Conservation (phyloP, 2,888 invertebrate species). For the Melikaiella ostensackeni region DNA sequence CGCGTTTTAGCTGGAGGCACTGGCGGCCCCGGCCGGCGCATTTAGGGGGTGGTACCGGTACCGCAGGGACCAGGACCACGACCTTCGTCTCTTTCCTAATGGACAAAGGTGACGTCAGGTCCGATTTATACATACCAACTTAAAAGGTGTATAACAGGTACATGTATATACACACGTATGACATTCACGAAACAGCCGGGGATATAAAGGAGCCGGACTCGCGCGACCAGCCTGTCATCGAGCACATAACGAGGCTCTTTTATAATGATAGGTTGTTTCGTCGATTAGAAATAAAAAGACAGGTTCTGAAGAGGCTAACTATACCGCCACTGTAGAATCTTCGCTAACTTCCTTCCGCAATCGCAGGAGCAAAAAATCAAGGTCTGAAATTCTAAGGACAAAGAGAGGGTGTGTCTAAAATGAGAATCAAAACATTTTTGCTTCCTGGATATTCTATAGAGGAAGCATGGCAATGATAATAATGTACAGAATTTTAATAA, state of each 20-base stretch:
- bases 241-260: slow-evolving; percentile 10
- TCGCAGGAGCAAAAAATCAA: slow-evolving; percentile 1
- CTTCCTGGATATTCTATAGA: too few species aligned
- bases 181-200: neutral
- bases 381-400: neutral
- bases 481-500: too few species aligned
- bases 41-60: slow-evolving; percentile 1
- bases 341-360: slow-evolving; percentile 22
- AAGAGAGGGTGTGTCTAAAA: neutral
- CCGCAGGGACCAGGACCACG: neutral
- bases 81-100: slow-evolving; percentile 20
- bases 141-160: neutral
- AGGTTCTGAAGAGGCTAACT: neutral
- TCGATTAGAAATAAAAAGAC: neutral
- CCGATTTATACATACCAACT: neutral
- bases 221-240: slow-evolving; percentile 22
- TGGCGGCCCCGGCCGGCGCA: too few species aligned
- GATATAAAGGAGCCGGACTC: neutral
- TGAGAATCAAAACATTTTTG: too few species aligned
- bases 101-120: neutral
- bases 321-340: slow-evolving; percentile 8
- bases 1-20: neutral
- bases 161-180: neutral
- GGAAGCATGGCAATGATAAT: too few species aligned
- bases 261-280: slow-evolving; percentile 29